Percentiles rank a stretch among this genome's conserved stretches.
Conservation (phyloP, 2,888 invertebrate genomes). For the Acrobasis suavella region DNA sequence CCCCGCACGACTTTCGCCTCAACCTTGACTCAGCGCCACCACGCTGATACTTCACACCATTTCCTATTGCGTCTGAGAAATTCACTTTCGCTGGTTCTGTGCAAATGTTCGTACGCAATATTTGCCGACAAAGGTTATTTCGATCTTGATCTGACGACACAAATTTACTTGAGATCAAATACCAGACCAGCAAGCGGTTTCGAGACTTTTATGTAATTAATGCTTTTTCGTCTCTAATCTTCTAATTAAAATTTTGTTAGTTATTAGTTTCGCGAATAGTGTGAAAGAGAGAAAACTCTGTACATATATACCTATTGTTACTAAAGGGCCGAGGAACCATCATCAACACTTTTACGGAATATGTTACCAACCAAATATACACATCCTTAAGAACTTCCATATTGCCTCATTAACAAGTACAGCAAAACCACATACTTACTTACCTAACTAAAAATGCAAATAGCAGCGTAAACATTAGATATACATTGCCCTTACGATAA, state of each 20-base stretch:
- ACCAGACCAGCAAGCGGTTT: neutral
- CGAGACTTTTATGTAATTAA: neutral
- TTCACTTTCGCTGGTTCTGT: slow-evolving; percentile 66
- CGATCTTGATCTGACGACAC: neutral
- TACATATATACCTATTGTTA: too few species aligned
- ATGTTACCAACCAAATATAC: too few species aligned
- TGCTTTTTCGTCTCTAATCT: neutral
- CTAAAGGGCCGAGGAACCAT: too few species aligned
- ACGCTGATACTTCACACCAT: slow-evolving; percentile 52
- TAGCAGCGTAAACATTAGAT: too few species aligned
- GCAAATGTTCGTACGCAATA: slow-evolving; percentile 3
- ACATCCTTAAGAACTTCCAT: neutral
- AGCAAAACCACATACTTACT: too few species aligned
- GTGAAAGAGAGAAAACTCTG: neutral
- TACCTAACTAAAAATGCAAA: too few species aligned
- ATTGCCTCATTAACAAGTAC: too few species aligned
- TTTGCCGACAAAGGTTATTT: neutral
- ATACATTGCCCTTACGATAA: too few species aligned
- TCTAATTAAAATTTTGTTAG: too few species aligned
- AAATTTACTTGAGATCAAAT: neutral
- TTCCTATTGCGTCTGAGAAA: slow-evolving; percentile 70
- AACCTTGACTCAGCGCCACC: slow-evolving; percentile 69
- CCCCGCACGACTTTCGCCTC: slow-evolving; percentile 73
- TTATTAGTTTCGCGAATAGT: neutral
- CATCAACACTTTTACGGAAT: too few species aligned